Evolutionary conservation across 2,113 vertebrate genomes (phyloP), one percentile per base, ranked within the genome.

Genomic region (Progne subis): DNA sequence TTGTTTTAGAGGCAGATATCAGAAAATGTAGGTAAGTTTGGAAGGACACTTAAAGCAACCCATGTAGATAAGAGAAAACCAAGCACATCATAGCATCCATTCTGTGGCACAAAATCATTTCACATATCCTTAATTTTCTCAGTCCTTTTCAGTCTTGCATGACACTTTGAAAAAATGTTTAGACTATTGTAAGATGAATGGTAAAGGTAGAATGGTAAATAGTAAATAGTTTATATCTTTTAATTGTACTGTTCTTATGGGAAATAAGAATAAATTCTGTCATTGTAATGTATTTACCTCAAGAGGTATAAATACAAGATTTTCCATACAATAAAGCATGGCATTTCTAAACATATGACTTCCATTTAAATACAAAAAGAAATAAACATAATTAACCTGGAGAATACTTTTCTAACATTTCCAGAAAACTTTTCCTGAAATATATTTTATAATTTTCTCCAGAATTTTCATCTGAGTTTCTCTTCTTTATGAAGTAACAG

Each of bases 71-170:
- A 78, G 15, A 70, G 21, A 47, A 79, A 88, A 74, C 1, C 9
- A 46, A 53, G 3, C 2, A 2, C 14, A 21, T 10, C 7, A 24
- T 6, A 46, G 4, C 5, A 69, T 34, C 12, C 3, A 3, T 14
- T 72, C 14, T 67, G 4, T 21, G 4, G 5, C 13, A 46, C 15
- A 81, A 14, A n/a, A 67, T n/a, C 5, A 17, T 39, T 83, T 88
- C 16, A 41, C 2, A 53, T 46, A 21, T 7, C 49, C 18, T 28
- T 57, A 14, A 53, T 53, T 81, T 90, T 82, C 34, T 86, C 6
- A 18, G 15, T 68, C 21, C 3, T 69, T 80, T 70, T 32, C 1
- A 1, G 5, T 18, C 59, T 82, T 78, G 6, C n/a, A 8, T 29
- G 74, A 56, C 18, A 3, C 2, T 68, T 82, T 83, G 55, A 28